Evolutionary conservation across 2,113 vertebrate genomes (phyloP).

Genomic region (Pitta sordida): DNA sequence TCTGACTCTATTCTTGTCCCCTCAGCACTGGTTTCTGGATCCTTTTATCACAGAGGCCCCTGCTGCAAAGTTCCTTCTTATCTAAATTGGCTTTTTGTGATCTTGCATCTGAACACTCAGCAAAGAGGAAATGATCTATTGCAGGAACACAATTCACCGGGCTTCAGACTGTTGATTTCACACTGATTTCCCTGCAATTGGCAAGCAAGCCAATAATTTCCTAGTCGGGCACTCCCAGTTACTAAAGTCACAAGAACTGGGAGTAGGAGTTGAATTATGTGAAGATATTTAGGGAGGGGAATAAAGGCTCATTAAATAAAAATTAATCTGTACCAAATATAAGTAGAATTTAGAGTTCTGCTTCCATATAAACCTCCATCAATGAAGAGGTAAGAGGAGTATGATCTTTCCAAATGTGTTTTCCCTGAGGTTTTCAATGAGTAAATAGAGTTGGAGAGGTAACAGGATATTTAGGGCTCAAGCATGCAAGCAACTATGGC

Average conservation of each 20-base stretch:
- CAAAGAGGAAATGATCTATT: neutral
- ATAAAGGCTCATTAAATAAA: neutral
- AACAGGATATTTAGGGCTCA: neutral
- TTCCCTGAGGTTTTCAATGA: neutral
- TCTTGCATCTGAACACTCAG: conserved; percentile 19
- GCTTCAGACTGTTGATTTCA: conserved; percentile 17
- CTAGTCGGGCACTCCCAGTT: neutral
- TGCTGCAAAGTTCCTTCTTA: conserved; percentile 44
- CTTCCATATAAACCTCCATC: neutral
- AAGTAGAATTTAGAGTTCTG: neutral
- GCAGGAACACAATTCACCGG: neutral
- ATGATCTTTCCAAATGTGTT: rapidly evolving
- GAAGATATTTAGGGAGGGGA: neutral
- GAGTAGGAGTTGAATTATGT: neutral
- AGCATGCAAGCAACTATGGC: neutral
- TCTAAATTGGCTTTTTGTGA: conserved; percentile 51
- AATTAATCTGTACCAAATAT: neutral
- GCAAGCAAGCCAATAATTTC: neutral
- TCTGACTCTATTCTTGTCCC: neutral
- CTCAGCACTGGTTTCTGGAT: conserved; percentile 39
- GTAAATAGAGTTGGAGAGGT: neutral
- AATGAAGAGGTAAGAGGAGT: rapidly evolving
- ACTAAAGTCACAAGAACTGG: neutral
- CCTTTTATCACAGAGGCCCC: conserved; percentile 22
- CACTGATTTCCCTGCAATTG: conserved; percentile 7